Conservation (phyloP, 1,140 invertebrate genomes). For the Drosophila ohnishii region DNA sequence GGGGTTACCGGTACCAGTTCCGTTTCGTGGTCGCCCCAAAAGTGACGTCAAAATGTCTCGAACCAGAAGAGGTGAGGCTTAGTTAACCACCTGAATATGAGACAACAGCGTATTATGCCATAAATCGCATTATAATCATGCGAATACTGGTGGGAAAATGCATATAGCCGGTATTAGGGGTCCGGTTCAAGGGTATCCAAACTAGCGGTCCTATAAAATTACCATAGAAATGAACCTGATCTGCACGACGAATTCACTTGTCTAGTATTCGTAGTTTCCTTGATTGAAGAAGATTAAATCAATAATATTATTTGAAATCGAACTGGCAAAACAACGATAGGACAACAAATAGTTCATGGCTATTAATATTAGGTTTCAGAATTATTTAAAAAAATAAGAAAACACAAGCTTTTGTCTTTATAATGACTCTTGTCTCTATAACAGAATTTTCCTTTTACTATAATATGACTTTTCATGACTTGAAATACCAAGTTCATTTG, state of each 20-base stretch:
- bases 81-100: constrained; percentile 10
- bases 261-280: constrained; percentile 12
- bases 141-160: constrained; percentile 16
- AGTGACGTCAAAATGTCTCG: constrained; percentile 58
- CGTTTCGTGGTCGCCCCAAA: constrained; percentile 41
- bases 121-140: constrained; percentile 16
- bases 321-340: neutral
- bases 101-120: constrained; percentile 36
- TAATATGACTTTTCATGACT: neutral
- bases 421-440: neutral
- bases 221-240: constrained; percentile 4
- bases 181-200: constrained; percentile 19
- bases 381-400: neutral
- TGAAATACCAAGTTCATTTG: neutral
- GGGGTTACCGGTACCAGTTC: constrained; percentile 64
- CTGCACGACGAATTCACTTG: neutral
- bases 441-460: neutral
- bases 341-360: neutral
- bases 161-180: neutral
- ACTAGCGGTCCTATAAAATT: constrained; percentile 20
- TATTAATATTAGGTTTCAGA: neutral
- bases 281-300: constrained; percentile 8
- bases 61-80: constrained; percentile 12
- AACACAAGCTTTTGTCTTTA: neutral
- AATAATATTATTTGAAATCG: neutral